Base-by-base conservation (phyloP, 1,140 invertebrate species). In the Drosophila ercepeae region DNA sequence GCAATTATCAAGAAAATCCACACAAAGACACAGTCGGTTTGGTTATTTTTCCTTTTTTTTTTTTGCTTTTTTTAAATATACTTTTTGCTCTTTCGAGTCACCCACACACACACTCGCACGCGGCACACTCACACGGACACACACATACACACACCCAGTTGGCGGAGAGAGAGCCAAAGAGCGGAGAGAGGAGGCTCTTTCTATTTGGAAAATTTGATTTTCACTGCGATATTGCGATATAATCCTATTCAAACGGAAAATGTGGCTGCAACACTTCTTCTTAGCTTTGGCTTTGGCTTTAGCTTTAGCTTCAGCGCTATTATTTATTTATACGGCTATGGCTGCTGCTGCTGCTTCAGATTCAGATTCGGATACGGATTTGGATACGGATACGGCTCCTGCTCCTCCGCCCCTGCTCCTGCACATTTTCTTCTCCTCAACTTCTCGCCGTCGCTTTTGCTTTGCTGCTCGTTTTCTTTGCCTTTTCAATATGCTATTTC, bases 161-260 rank as follows among this genome's bases (percentile, higher is more conserved):
- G 44, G 60, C 41, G 41, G 27, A 44, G 42, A 8, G 54, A 63
- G 53, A 44, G 39, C 39, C 6, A 18, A 42, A 19, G 53, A 55
- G 55, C 41, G 55, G 29, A 44, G 41, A 18, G 52, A 54, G 52
- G 63, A 69, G 65, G 64, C 74, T 71, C 57, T 86, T 82, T 84
- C 70, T 82, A 86, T 77, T 86, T 86, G 83, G 83, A 86, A 86
- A 88, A 89, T 86, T 84, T 65, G 64, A 89, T 86, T 86, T 86
- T 82, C 83, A 84, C 78, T 86, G 48, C 74, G 72, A 81, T 76
- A 72, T 81, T 39, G 16, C 16, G 14, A 18, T 42, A 63, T 60
- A 54, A 44, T 34, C 49, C 64, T 48, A 72, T 55, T 75, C 16
- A 7, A 16, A 39, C 14, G 13, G 13, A 16, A 39, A 39, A 39